Conservation (phyloP, 2,888 invertebrate species). For the Amphipyra tragopoginis region DNA sequence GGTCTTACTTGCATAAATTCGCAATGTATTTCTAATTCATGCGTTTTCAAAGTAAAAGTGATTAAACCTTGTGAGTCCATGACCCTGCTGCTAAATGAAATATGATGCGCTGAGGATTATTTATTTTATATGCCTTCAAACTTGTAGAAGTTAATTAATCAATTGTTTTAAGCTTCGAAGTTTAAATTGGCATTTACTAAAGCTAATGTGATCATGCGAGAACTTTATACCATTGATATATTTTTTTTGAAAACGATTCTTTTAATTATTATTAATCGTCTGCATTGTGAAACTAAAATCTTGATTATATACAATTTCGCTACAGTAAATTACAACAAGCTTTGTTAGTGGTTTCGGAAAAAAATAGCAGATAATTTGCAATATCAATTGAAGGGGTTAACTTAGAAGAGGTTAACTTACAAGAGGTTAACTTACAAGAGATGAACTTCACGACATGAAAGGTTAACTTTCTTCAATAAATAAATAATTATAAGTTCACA, state of each 20-base stretch:
- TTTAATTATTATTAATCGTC: conserved; percentile 1
- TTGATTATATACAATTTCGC: not conserved
- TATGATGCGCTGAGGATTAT: conserved; percentile 20
- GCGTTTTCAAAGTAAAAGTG: conserved; percentile 31
- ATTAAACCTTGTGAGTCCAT: conserved; percentile 4
- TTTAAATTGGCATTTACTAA: conserved; percentile 14
- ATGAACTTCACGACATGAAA: too few relatives aligned
- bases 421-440: too few relatives aligned
- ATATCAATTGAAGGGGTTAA: too few relatives aligned
- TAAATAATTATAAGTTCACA: too few relatives aligned
- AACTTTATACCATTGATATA: conserved; percentile 9
- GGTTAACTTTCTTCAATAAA: too few relatives aligned
- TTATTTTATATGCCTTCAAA: conserved; percentile 26
- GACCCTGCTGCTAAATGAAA: conserved; percentile 35
- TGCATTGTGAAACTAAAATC: not conserved
- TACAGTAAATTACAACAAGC: too few relatives aligned
- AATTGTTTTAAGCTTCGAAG: conserved; percentile 36
- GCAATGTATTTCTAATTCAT: conserved; percentile 37
- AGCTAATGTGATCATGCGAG: conserved; percentile 12
- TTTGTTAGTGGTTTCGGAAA: too few relatives aligned
- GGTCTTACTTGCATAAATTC: conserved; percentile 32
- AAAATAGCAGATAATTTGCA: too few relatives aligned
- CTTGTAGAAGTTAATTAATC: conserved; percentile 39
- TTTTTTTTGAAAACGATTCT: conserved; percentile 6
- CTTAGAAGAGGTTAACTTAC: too few relatives aligned